These are phyloP conservation scores for Conistra vaccinii DNA, from an alignment of 2,888 invertebrate species.

Conservation along the genomic window DNA sequence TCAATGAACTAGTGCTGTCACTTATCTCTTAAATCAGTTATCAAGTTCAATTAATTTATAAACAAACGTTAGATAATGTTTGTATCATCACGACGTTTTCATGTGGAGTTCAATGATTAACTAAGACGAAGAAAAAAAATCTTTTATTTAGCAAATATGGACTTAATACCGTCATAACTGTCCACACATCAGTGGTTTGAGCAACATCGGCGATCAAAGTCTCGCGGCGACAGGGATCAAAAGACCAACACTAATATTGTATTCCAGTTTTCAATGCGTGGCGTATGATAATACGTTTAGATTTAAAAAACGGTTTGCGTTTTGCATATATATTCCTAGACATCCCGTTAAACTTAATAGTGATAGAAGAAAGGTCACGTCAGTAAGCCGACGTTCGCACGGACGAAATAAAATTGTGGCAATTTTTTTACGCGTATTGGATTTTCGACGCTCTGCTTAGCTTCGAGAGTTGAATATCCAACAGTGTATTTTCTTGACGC, in stretches of 20 bases:
- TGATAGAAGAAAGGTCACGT: background rate
- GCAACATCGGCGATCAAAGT: background rate
- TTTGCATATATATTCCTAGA: background rate
- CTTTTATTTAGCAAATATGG: background rate
- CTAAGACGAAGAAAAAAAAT: background rate
- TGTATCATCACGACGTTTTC: slow-evolving; percentile 4
- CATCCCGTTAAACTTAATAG: background rate
- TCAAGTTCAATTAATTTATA: background rate
- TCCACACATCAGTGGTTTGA: background rate
- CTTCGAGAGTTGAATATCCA: too few species aligned
- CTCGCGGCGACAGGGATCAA: background rate
- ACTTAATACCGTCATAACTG: background rate
- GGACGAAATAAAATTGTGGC: too few species aligned
- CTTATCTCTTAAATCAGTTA: background rate
- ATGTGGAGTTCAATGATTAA: slow-evolving; percentile 8
- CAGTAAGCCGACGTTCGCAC: too few species aligned
- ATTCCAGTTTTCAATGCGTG: background rate
- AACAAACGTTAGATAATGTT: slow-evolving; percentile 2
- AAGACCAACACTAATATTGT: background rate
- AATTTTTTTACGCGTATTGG: too few species aligned
- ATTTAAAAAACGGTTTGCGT: background rate
- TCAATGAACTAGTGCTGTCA: slow-evolving; percentile 21
- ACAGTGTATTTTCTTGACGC: too few species aligned
- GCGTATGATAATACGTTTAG: background rate
- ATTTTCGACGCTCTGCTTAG: too few species aligned